phyloP scores from a whole-genome alignment of 1,140 invertebrate genomes.

The Chlorops oryzae region DNA sequence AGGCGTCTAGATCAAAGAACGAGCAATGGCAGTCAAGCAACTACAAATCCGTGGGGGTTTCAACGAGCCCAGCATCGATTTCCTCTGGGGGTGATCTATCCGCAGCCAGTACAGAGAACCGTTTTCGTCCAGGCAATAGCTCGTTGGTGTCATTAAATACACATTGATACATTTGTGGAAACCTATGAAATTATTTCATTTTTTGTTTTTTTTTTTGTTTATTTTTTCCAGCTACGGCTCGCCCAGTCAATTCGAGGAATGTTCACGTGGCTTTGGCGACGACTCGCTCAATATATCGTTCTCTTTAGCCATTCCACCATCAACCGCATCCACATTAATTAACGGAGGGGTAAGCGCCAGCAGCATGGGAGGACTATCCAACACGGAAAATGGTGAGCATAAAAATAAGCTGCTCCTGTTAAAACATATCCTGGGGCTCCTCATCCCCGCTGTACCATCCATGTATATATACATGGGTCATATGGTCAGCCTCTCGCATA shows the following conservation, averaged over 20 bases:
- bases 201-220: too few species aligned
- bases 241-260: constrained; percentile 16
- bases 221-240: constrained; percentile 5
- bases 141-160: constrained; percentile 26
- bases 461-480: too few species aligned
- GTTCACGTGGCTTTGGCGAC: constrained; percentile 28
- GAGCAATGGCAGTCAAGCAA: constrained; percentile 1
- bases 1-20: constrained; percentile 30
- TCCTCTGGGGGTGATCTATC: constrained; percentile 42
- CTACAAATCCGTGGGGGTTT: constrained; percentile 34
- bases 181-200: neutral
- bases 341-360: constrained; percentile 13
- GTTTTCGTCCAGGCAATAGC: constrained; percentile 9
- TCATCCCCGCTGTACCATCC: too few species aligned
- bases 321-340: constrained; percentile 9
- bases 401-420: too few species aligned
- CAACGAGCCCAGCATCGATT: constrained; percentile 34
- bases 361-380: too few species aligned
- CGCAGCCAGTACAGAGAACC: constrained; percentile 23
- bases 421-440: too few species aligned
- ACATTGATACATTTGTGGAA: neutral
- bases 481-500: too few species aligned
- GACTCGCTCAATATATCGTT: constrained; percentile 45
- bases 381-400: too few species aligned
- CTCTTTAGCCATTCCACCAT: constrained; percentile 36